Evolutionary conservation across 2,113 vertebrate species (phyloP).

Genomic region (Chamaea fasciata): DNA sequence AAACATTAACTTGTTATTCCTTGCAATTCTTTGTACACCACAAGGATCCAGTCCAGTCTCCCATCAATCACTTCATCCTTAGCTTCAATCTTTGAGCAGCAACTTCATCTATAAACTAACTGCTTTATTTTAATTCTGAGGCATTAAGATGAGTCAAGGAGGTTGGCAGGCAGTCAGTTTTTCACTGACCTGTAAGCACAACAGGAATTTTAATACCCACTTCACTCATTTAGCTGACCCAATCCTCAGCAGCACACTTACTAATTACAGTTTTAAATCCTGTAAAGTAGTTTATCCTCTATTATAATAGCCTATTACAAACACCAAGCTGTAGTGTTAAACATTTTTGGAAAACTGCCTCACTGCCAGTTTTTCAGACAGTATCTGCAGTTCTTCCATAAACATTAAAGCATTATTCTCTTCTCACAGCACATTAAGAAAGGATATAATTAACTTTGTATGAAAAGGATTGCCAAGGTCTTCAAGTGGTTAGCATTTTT

Average conservation of each 20-base stretch:
- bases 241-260: background rate
- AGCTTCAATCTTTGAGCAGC: background rate
- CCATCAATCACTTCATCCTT: background rate
- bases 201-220: slow-evolving; percentile 36
- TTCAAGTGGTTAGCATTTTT: background rate
- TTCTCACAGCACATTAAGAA: background rate
- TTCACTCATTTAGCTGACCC: slow-evolving; percentile 15
- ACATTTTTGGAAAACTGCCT: background rate
- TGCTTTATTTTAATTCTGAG: slow-evolving; percentile 3
- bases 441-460: background rate
- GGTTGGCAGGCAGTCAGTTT: slow-evolving; percentile 18
- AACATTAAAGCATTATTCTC: background rate
- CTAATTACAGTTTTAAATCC: slow-evolving; percentile 32
- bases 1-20: background rate
- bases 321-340: background rate
- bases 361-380: background rate
- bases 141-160: slow-evolving; percentile 16
- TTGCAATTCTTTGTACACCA: background rate
- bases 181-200: slow-evolving; percentile 1
- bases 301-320: background rate
- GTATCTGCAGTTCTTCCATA: background rate
- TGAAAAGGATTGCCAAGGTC: background rate
- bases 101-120: background rate
- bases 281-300: slow-evolving; percentile 12
- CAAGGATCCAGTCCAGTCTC: background rate